A percentile compares a stretch with the other conserved stretches of the same genome.
Conservation (phyloP, 1,140 invertebrate species). For the Drosophila pseudoananassae region DNA sequence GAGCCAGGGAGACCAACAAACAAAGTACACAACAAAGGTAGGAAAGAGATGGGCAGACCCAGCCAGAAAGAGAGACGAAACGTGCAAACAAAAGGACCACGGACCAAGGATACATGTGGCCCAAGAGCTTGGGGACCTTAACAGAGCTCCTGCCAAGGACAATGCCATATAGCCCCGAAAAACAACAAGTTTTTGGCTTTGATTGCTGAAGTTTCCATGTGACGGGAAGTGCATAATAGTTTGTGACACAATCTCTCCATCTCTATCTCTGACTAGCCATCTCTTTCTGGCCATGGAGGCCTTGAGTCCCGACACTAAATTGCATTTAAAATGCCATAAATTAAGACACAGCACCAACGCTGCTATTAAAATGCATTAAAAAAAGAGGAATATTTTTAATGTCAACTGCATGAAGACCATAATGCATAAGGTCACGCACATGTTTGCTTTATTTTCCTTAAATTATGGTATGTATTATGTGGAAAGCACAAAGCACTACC, state of each 20-base stretch:
- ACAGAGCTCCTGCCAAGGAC: constrained; percentile 6
- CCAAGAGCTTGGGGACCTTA: neutral
- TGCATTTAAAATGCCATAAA: constrained; percentile 79
- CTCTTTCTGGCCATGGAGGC: neutral
- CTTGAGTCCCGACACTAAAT: constrained; percentile 55
- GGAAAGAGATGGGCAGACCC: too few species aligned
- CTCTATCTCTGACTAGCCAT: neutral
- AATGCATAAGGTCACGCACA: neutral
- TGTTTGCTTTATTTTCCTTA: neutral
- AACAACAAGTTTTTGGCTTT: constrained; percentile 20
- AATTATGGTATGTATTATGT: constrained; percentile 15
- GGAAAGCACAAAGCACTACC: constrained; percentile 15
- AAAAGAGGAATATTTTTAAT: constrained; percentile 58
- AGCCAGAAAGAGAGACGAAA: neutral
- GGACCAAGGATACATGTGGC: constrained; percentile 27
- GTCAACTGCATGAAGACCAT: constrained; percentile 11
- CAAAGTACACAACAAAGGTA: constrained; percentile 21
- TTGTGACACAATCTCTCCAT: constrained; percentile 17
- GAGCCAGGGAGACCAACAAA: constrained; percentile 19
- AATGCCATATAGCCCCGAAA: constrained; percentile 2
- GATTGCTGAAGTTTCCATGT: constrained; percentile 54
- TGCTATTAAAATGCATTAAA: constrained; percentile 75
- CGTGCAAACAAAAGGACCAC: constrained; percentile 27
- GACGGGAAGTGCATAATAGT: constrained; percentile 39
- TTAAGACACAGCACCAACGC: constrained; percentile 58